phyloP scores from a whole-genome alignment of 2,888 invertebrate genomes.

The Drosophila niveifrons region DNA sequence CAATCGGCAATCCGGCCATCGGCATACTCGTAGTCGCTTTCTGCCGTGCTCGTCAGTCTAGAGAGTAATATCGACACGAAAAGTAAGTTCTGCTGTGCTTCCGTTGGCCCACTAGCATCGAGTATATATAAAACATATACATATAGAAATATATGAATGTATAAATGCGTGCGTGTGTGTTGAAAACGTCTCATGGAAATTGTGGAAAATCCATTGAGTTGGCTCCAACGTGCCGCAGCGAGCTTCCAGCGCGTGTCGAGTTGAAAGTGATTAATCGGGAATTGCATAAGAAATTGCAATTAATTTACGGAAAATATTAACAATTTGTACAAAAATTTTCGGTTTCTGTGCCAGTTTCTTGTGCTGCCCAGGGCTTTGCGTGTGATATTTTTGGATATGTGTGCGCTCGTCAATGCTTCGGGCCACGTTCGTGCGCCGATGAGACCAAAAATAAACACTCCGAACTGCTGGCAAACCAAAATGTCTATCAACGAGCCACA shows the following conservation, averaged over 20 bases:
- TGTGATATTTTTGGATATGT: constrained; percentile 83
- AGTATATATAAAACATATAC: constrained; percentile 77
- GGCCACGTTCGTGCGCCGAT: constrained; percentile 67
- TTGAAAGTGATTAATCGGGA: constrained; percentile 19
- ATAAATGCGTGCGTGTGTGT: constrained; percentile 26
- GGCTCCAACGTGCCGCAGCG: constrained; percentile 51
- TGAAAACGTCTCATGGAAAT: constrained; percentile 71
- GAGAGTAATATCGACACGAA: constrained; percentile 85
- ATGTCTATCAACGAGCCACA: constrained; percentile 18
- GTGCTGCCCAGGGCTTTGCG: constrained; percentile 82
- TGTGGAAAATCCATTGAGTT: constrained; percentile 77
- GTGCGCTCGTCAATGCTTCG: constrained; percentile 64
- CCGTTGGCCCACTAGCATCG: constrained; percentile 64
- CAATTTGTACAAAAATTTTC: constrained; percentile 69
- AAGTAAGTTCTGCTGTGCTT: constrained; percentile 82
- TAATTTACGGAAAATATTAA: constrained; percentile 61
- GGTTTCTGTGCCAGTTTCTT: constrained; percentile 74
- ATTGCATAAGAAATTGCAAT: constrained; percentile 68
- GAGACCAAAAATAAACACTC: constrained; percentile 82
- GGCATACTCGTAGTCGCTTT: constrained; percentile 58
- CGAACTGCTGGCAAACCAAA: constrained; percentile 69
- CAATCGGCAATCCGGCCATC: constrained; percentile 61
- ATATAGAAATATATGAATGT: constrained; percentile 50
- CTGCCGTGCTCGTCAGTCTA: constrained; percentile 78
- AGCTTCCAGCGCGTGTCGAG: constrained; percentile 48